Evolutionary conservation across 2,888 invertebrate genomes (phyloP).

Genomic region (Lasioglossum lativentre): DNA sequence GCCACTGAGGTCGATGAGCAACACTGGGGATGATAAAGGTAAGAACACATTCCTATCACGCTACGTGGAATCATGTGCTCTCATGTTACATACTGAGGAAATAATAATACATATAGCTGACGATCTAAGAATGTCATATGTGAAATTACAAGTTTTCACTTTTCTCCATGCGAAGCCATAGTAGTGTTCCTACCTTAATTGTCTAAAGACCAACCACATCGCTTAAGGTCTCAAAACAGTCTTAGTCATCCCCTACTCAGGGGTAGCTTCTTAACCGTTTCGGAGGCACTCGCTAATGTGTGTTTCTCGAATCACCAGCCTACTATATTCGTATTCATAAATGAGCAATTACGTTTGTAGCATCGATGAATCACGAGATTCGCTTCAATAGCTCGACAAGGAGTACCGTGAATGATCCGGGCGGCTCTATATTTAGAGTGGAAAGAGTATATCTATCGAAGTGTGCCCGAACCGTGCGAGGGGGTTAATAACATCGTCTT

Average conservation of each 20-base stretch:
- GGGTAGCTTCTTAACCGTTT: neutral
- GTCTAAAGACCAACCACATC: too few relatives aligned
- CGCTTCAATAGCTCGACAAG: neutral
- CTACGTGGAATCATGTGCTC: too few relatives aligned
- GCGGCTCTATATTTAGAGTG: constrained; percentile 20
- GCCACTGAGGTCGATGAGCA: neutral
- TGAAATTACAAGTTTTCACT: too few relatives aligned
- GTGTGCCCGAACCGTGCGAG: constrained; percentile 36
- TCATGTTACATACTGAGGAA: too few relatives aligned
- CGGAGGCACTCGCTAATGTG: neutral
- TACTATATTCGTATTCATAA: neutral
- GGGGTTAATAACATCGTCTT: constrained; percentile 79
- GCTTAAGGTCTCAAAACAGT: too few relatives aligned
- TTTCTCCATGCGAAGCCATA: too few relatives aligned
- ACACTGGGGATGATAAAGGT: neutral
- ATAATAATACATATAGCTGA: too few relatives aligned
- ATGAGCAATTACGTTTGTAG: neutral
- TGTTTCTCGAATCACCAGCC: neutral
- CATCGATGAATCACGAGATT: neutral
- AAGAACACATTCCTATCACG: neutral
- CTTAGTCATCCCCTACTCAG: neutral
- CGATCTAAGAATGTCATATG: too few relatives aligned
- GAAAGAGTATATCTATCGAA: constrained; percentile 37
- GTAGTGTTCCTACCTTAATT: too few relatives aligned
- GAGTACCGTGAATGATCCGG: constrained; percentile 1